Conservation (phyloP, 2,113 vertebrate species). For the Gavialis gangeticus region DNA sequence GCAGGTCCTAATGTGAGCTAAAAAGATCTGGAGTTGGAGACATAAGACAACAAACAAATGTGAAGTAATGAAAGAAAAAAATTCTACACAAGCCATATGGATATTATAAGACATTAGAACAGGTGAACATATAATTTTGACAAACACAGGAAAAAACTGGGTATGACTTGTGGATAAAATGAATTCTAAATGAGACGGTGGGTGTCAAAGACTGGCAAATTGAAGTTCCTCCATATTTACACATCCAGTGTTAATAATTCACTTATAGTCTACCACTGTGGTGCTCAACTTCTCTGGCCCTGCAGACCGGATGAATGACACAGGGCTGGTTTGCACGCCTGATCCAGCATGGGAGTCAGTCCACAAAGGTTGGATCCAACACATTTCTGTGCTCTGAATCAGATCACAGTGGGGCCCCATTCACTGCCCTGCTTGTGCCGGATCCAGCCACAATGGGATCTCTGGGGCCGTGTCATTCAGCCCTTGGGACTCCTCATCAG, state of each 20-base stretch:
- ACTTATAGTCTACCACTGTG: not conserved
- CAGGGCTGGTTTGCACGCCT: no score
- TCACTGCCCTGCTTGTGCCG: no score
- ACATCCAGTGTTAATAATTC: not conserved
- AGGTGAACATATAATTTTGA: not conserved
- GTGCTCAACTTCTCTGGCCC: no score
- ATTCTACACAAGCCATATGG: accelerated
- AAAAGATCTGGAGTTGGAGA: not conserved
- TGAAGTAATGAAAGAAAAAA: not conserved
- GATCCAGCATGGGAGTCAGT: no score
- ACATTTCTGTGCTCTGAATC: no score
- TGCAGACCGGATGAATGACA: no score
- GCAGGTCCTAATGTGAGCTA: not conserved
- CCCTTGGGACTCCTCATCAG: no score
- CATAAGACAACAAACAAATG: not conserved
- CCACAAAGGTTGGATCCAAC: no score
- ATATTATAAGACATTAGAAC: not conserved
- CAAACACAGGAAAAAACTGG: not conserved
- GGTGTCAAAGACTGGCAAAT: not conserved
- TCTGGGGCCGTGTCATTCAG: no score
- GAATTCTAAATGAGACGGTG: not conserved
- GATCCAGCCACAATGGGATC: no score
- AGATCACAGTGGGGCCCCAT: no score
- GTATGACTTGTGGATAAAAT: not conserved
- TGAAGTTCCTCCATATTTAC: not conserved